Evolutionary conservation across 2,797 vertebrate genomes (phyloP), one percentile per base, ranked within the genome.

Genomic region (Pseudocheirus occidentalis): DNA sequence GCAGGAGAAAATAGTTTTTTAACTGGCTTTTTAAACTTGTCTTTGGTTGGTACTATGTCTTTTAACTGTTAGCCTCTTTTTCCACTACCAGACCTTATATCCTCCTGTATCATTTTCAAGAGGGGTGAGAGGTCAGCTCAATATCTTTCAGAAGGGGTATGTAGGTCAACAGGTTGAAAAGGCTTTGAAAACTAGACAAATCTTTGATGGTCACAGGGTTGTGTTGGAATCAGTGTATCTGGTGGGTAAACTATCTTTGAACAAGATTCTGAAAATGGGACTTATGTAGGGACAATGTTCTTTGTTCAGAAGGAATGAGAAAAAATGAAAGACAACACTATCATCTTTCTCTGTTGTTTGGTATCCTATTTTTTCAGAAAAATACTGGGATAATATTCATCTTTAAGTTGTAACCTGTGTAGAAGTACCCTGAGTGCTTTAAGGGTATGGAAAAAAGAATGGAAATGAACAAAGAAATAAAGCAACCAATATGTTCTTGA

Each of bases 131-230:
- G 93, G 94, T 96, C 97, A 96, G 97, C 97, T 98, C 95, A 81
- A 94, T 98, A 96, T 96, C 98, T 97, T 98, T 97, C 95, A 97
- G 96, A 97, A 95, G 95, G 92, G 96, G 97, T 95, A 95, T 90
- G 92, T 96, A 95, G 98, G 98, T 98, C 97, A 97, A 98, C 97
- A 97, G 97, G 95, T 97, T 98, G 97, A 97, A 97, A 98, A 96
- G 97, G 97, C 96, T 96, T 98, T 98, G 97, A 95, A 97, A 98
- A 97, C 97, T 97, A 97, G 97, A 98, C 97, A 96, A 97, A 96
- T 97, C 97, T 97, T 98, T 97, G 95, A 93, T 95, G 97, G 95
- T 96, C 62, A 53, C 56, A 21, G 95, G 62, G 96, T 98, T 98
- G 97, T 97, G 95, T 96, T 95, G 92, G 96, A 95, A 96, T 96